Conservation (phyloP, 2,888 invertebrate genomes). For the Cactoblastis cactorum region DNA sequence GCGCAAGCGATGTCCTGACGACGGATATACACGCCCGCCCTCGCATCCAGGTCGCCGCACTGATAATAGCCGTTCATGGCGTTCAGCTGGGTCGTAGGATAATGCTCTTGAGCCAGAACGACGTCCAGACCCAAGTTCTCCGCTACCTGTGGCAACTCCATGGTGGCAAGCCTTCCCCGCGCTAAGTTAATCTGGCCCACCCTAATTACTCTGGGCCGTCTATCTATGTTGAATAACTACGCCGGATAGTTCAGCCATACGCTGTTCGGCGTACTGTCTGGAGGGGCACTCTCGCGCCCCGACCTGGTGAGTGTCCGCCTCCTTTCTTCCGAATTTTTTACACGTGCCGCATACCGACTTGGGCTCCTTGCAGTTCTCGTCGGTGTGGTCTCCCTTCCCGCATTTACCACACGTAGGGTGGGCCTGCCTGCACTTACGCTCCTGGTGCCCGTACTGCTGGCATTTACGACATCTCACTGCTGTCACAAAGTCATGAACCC, state of each 20-base stretch:
- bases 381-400: too few relatives aligned
- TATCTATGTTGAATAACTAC: background rate
- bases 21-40: background rate
- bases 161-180: too few relatives aligned
- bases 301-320: too few relatives aligned
- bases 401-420: too few relatives aligned
- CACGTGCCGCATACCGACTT: too few relatives aligned
- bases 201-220: background rate
- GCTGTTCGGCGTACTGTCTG: background rate
- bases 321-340: too few relatives aligned
- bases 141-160: background rate
- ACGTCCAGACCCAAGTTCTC: background rate
- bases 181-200: background rate
- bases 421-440: too few relatives aligned
- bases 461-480: too few relatives aligned
- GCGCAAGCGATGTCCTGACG: background rate
- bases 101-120: conserved; percentile 16
- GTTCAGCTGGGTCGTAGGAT: conserved; percentile 4
- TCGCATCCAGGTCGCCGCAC: background rate
- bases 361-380: too few relatives aligned
- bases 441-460: too few relatives aligned
- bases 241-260: background rate
- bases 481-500: too few relatives aligned
- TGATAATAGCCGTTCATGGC: background rate
- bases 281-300: background rate